A percentile compares a stretch with the other conserved stretches of the same genome.
Conservation (phyloP, 2,113 vertebrate genomes). For the Asarcornis scutulata region DNA sequence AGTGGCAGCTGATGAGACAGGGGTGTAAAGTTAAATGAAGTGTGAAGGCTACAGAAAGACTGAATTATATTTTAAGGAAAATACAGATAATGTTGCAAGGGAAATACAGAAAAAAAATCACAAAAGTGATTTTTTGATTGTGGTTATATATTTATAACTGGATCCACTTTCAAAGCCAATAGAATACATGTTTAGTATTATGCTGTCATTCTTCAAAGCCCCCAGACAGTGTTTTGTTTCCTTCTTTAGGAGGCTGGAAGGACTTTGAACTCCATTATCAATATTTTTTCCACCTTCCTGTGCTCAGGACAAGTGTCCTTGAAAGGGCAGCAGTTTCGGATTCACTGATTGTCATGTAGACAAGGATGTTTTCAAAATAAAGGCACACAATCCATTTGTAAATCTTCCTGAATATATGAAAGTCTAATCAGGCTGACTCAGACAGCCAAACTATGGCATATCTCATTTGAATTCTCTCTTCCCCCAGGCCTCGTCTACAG, state of each 20-base stretch:
- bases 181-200: not conserved
- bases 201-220: not conserved
- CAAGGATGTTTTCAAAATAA: slow-evolving; percentile 62
- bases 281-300: slow-evolving; percentile 7
- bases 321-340: slow-evolving; percentile 6
- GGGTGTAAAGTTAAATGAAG: not conserved
- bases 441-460: not conserved
- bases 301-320: slow-evolving; percentile 40
- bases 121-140: not conserved
- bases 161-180: not conserved
- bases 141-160: not conserved
- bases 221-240: not conserved
- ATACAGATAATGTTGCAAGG: not conserved
- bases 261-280: not conserved
- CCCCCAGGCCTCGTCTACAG: slow-evolving; percentile 36
- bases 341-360: slow-evolving; percentile 37
- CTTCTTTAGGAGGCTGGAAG: not conserved
- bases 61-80: not conserved
- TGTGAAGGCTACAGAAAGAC: not conserved
- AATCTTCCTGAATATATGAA: slow-evolving; percentile 47
- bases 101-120: not conserved
- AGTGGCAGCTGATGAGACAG: not conserved
- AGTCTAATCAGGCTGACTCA: slow-evolving; percentile 55
- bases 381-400: slow-evolving; percentile 46
- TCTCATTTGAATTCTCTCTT: slow-evolving; percentile 55